These are phyloP conservation scores for Phocoena phocoena DNA, from an alignment of 2,113 vertebrate species.

Conservation along the genomic window DNA sequence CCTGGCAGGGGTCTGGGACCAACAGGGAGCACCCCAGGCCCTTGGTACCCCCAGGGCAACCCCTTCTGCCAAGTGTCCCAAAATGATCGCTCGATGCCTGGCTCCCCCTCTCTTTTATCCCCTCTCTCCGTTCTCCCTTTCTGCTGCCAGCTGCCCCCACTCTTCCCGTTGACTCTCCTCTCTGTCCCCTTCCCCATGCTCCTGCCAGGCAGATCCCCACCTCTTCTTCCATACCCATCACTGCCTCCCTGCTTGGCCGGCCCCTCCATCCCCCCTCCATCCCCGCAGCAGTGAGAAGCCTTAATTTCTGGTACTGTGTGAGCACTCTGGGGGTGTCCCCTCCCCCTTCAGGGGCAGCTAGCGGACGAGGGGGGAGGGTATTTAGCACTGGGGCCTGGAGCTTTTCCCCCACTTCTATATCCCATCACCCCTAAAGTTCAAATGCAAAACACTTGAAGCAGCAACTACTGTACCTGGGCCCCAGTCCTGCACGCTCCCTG, in stretches of 20 bases:
- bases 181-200: not conserved
- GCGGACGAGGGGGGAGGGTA: constrained; percentile 48
- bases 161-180: constrained; percentile 1
- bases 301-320: constrained; percentile 82
- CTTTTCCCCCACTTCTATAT: constrained; percentile 62
- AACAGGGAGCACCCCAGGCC: constrained; percentile 71
- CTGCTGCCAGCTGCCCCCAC: constrained; percentile 63
- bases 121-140: constrained; percentile 58
- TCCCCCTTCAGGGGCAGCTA: constrained; percentile 78
- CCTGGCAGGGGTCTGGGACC: constrained; percentile 75
- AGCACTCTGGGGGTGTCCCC: constrained; percentile 79
- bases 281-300: constrained; percentile 82
- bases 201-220: not conserved
- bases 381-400: constrained; percentile 74
- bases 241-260: constrained; percentile 73
- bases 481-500: constrained; percentile 67
- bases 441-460: constrained; percentile 85
- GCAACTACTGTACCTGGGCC: constrained; percentile 85
- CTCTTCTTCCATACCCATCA: constrained; percentile 58
- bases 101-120: constrained; percentile 56
- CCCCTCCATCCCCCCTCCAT: constrained; percentile 75
- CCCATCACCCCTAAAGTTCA: constrained; percentile 73
- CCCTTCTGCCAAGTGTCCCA: constrained; percentile 76
- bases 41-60: constrained; percentile 68
- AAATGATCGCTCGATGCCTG: constrained; percentile 77